Base-by-base conservation (phyloP, 2,888 invertebrate genomes). In the Troglohyphantes excavatus region DNA sequence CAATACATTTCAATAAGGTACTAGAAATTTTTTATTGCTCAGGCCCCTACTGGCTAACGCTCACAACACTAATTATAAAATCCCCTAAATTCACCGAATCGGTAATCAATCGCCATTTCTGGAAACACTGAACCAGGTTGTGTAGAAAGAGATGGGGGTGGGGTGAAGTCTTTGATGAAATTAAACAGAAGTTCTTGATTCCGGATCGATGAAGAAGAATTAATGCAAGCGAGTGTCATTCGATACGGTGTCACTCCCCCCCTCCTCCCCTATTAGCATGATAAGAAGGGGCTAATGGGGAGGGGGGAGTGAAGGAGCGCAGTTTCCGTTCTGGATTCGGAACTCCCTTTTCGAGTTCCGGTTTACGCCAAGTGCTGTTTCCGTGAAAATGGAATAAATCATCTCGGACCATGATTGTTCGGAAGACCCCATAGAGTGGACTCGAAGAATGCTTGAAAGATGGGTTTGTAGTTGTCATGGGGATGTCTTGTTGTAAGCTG, bases 351-450 rank as follows among this genome's bases (percentile, higher is more conserved):
- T 72, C 65, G 23, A 11, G 29, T 73, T 79, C 72, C 79, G 87
- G 68, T 86, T 86, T 33, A 33, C 39, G 63, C 86, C 78, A 79
- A 81, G 87, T 87, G 72, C 87, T 73, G 26, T 61, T 78, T 87
- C 87, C 87, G 61, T 53, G 43, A 19, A 3, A 33, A 23, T 43
- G 73, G n/a, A 39, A 87, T 87, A 78, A 86, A 70, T 86, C 86
- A 86, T 46, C 19, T 53, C 13, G 53, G 53, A 13, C 39, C 13
- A 2, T 39, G 39, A 39, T 13, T 53, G 17, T 17, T 13, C 13
- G 53, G n/a, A 53, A n/a, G 53, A 53, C 53, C 53, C n/a, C 53
- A 13, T 53, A n/a, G 9, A 13, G 39, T 39, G n/a, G n/a, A n/a
- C n/a, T n/a, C n/a, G n/a, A 2, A 11, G 39, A 39, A 13, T 39